Percentiles rank a stretch among this genome's conserved stretches.
Evolutionary conservation across 1,140 invertebrate genomes (phyloP).

Genomic region (Drosophila murphyi): DNA sequence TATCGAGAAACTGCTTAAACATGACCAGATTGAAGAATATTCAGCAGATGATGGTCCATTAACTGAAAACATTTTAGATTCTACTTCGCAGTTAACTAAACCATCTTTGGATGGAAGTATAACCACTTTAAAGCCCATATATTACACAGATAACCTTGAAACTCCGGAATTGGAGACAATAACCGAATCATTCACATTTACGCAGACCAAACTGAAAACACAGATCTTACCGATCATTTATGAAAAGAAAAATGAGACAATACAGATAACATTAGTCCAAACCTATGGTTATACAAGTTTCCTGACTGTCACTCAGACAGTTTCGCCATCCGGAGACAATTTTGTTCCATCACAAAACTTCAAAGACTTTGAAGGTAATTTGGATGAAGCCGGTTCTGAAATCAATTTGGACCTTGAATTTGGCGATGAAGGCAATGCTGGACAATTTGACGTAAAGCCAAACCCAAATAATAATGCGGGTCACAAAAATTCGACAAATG

Average conservation of each 20-base stretch:
- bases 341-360: slow-evolving; percentile 86
- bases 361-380: slow-evolving; percentile 93
- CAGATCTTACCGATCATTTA: slow-evolving; percentile 92
- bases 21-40: slow-evolving; percentile 85
- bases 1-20: slow-evolving; percentile 90
- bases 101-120: slow-evolving; percentile 90
- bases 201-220: slow-evolving; percentile 93
- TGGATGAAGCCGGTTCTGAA: slow-evolving; percentile 95
- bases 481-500: slow-evolving; percentile 46
- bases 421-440: slow-evolving; percentile 90
- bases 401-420: slow-evolving; percentile 93
- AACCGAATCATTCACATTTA: slow-evolving; percentile 96
- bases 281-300: slow-evolving; percentile 94
- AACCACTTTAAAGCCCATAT: slow-evolving; percentile 92
- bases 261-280: slow-evolving; percentile 92
- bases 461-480: slow-evolving; percentile 54
- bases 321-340: slow-evolving; percentile 94
- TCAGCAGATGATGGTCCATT: slow-evolving; percentile 88
- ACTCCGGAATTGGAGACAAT: slow-evolving; percentile 93
- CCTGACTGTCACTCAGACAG: slow-evolving; percentile 94
- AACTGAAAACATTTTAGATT: slow-evolving; percentile 94
- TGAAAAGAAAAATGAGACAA: slow-evolving; percentile 89
- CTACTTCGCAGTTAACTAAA: slow-evolving; percentile 90
- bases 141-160: slow-evolving; percentile 89
- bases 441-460: slow-evolving; percentile 86